Conservation (phyloP, 2,888 invertebrate genomes). For the Tridacna crocea region DNA sequence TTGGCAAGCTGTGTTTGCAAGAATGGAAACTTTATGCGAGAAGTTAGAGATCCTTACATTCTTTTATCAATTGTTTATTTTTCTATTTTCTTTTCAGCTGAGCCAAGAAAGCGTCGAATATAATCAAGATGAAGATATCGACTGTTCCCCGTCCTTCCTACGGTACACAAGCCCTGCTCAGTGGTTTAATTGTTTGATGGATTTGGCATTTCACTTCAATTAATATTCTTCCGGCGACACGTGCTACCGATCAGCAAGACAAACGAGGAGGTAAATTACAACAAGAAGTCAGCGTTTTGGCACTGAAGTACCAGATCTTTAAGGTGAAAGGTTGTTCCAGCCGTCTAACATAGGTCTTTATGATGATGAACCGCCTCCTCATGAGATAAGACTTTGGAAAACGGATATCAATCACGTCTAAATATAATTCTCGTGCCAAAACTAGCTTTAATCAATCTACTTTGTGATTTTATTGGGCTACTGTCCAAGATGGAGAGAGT, state of each 20-base stretch:
- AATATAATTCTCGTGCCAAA: slow-evolving; percentile 11
- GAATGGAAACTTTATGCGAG: too few species aligned
- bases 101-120: slow-evolving; percentile 4
- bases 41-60: background rate
- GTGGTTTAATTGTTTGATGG: slow-evolving; percentile 17
- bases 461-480: background rate
- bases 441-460: slow-evolving; percentile 10
- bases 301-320: background rate
- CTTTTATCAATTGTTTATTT: background rate
- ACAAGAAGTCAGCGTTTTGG: slow-evolving; percentile 4
- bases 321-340: background rate
- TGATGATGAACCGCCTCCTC: background rate
- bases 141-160: background rate
- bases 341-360: background rate
- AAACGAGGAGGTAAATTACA: background rate
- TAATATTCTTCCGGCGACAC: slow-evolving; percentile 15
- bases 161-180: background rate
- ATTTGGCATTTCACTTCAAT: slow-evolving; percentile 24
- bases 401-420: slow-evolving; percentile 1
- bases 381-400: background rate
- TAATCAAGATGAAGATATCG: background rate
- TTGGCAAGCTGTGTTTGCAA: too few species aligned
- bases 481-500: background rate
- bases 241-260: slow-evolving; percentile 6
- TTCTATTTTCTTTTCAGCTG: slow-evolving; percentile 1